A percentile compares a stretch with the other conserved stretches of the same genome.
phyloP scores from a whole-genome alignment of 2,888 invertebrate species.

The Lycia hirtaria region DNA sequence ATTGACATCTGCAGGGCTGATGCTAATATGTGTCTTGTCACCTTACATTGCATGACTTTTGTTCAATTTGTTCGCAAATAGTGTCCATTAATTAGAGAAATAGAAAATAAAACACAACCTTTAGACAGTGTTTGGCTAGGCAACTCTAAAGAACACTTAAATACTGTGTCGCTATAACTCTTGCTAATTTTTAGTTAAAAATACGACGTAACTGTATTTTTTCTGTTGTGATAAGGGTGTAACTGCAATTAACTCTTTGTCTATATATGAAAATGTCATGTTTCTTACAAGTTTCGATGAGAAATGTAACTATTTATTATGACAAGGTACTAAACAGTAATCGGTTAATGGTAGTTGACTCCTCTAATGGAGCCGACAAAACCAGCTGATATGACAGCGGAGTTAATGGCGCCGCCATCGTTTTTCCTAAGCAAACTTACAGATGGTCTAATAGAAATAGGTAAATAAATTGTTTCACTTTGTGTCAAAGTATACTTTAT shows the following conservation, averaged over 20 bases:
- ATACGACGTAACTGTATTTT: background rate
- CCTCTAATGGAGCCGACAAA: constrained; percentile 54
- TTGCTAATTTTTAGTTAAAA: background rate
- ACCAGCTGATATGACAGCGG: background rate
- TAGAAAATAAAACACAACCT: constrained; percentile 37
- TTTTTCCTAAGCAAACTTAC: background rate
- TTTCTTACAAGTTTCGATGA: background rate
- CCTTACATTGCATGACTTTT: constrained; percentile 22
- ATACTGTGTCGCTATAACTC: constrained; percentile 13
- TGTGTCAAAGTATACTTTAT: too few relatives aligned
- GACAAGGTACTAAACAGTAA: constrained; percentile 11
- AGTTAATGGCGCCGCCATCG: background rate
- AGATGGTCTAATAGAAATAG: background rate
- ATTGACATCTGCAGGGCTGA: background rate
- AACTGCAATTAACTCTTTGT: constrained; percentile 2
- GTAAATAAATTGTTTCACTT: too few relatives aligned
- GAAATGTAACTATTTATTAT: background rate
- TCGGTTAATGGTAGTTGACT: constrained; percentile 22
- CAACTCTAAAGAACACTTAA: constrained; percentile 1
- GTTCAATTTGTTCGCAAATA: constrained; percentile 29
- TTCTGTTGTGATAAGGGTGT: constrained; percentile 10
- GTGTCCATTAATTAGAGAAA: constrained; percentile 34
- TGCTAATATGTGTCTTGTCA: constrained; percentile 14
- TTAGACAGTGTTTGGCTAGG: constrained; percentile 24
- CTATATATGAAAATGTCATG: background rate